Evolutionary conservation across 2,888 invertebrate genomes (phyloP).

Genomic region (Rhaphigaster nebulosa): DNA sequence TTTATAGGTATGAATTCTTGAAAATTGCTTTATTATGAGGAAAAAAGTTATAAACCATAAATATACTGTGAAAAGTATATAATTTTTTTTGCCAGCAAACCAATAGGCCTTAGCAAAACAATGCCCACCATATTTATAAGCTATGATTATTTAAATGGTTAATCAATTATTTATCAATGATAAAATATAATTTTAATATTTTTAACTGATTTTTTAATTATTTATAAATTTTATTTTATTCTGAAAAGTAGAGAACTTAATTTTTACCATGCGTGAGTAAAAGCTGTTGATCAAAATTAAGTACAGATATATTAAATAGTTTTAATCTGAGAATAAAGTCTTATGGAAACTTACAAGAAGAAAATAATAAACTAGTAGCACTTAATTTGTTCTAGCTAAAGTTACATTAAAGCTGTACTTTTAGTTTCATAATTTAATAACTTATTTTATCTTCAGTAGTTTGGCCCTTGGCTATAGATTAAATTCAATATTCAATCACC

Average conservation of each 20-base stretch:
- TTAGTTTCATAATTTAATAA: background rate
- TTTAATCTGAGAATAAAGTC: background rate
- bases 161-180: too few relatives aligned
- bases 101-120: too few relatives aligned
- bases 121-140: too few relatives aligned
- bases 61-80: too few relatives aligned
- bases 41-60: too few relatives aligned
- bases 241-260: background rate
- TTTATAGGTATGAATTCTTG: too few relatives aligned
- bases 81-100: too few relatives aligned
- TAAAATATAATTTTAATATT: too few relatives aligned
- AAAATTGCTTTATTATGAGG: too few relatives aligned
- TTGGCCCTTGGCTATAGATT: background rate
- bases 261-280: background rate
- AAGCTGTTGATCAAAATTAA: background rate
- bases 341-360: background rate
- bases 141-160: too few relatives aligned
- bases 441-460: background rate
- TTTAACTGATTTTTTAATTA: background rate
- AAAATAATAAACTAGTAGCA: background rate
- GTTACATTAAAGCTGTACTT: background rate
- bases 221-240: background rate
- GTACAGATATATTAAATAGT: background rate
- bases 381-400: background rate
- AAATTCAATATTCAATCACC: background rate